These are phyloP conservation scores for Paraplagusia blochii DNA, from an alignment of 2,113 vertebrate species.

Conservation along the genomic window DNA sequence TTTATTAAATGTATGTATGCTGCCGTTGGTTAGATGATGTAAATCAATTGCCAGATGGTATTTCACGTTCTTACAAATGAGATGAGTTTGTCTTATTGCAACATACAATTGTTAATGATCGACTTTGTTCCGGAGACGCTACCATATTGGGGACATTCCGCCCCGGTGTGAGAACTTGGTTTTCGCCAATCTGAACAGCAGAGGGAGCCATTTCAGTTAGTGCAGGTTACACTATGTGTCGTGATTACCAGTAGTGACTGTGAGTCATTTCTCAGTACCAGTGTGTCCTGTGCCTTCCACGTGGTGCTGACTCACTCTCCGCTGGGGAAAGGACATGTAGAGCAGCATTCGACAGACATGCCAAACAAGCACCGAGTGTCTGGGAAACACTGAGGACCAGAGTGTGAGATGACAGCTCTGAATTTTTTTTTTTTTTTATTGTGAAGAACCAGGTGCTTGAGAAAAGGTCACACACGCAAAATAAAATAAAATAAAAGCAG, in stretches of 20 bases:
- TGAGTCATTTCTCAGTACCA: conserved; percentile 57
- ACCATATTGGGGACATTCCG: background rate
- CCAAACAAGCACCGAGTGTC: conserved; percentile 32
- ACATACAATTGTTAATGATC: too few relatives aligned
- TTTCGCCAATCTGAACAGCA: conserved; percentile 23
- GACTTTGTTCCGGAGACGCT: too few relatives aligned
- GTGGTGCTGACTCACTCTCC: conserved; percentile 61
- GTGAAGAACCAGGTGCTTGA: background rate
- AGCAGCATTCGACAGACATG: conserved; percentile 28
- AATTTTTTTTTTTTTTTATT: background rate
- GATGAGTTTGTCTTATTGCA: too few relatives aligned
- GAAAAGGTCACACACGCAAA: too few relatives aligned
- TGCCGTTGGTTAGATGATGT: too few relatives aligned
- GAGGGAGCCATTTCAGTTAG: conserved; percentile 24
- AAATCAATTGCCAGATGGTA: too few relatives aligned
- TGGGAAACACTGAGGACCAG: background rate
- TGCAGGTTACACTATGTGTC: conserved; percentile 1
- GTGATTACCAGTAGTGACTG: conserved; percentile 10
- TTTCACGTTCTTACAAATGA: too few relatives aligned
- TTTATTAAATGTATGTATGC: too few relatives aligned
- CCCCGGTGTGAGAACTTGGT: background rate
- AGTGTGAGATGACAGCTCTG: conserved; percentile 4
- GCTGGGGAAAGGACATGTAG: conserved; percentile 34
- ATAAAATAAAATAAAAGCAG: too few relatives aligned
- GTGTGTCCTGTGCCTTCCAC: conserved; percentile 51